Percentiles rank a stretch among this genome's conserved stretches.
Conservation (phyloP, 1,140 invertebrate genomes). For the Sitodiplosis mosellana region DNA sequence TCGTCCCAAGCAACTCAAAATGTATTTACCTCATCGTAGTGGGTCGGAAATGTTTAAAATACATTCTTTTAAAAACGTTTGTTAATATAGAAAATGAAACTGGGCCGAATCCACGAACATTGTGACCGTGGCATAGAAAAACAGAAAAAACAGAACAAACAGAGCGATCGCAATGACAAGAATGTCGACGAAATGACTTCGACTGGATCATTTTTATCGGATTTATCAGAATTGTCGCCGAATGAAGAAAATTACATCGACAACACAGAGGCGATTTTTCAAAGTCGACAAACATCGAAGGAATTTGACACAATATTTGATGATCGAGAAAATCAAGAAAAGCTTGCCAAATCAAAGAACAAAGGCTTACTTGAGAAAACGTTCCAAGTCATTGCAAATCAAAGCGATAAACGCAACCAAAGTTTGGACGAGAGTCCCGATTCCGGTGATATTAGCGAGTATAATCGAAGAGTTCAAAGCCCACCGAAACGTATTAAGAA, state of each 20-base stretch:
- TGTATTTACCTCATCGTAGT: too few species aligned
- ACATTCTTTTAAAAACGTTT: too few species aligned
- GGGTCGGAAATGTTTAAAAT: too few species aligned
- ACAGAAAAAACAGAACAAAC: slow-evolving; percentile 18
- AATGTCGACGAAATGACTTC: slow-evolving; percentile 24
- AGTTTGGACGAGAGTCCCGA: too few species aligned
- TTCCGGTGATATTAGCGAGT: background rate
- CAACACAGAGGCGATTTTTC: slow-evolving; percentile 10
- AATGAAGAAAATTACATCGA: slow-evolving; percentile 72
- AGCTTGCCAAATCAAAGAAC: slow-evolving; percentile 12
- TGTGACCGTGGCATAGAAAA: slow-evolving; percentile 20
- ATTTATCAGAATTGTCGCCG: slow-evolving; percentile 57
- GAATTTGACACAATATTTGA: too few species aligned
- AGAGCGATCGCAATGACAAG: slow-evolving; percentile 4
- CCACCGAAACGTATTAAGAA: slow-evolving; percentile 26
- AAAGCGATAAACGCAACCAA: background rate
- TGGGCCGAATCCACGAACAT: too few species aligned
- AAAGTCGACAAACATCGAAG: slow-evolving; percentile 41
- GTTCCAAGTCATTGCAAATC: too few species aligned
- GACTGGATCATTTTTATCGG: slow-evolving; percentile 46
- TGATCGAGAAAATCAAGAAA: slow-evolving; percentile 12
- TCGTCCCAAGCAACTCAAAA: too few species aligned
- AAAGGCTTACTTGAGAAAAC: slow-evolving; percentile 13
- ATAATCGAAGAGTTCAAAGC: slow-evolving; percentile 18
- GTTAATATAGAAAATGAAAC: too few species aligned